phyloP scores from a whole-genome alignment of 1,140 invertebrate species.

The Tyrophagus putrescentiae region DNA sequence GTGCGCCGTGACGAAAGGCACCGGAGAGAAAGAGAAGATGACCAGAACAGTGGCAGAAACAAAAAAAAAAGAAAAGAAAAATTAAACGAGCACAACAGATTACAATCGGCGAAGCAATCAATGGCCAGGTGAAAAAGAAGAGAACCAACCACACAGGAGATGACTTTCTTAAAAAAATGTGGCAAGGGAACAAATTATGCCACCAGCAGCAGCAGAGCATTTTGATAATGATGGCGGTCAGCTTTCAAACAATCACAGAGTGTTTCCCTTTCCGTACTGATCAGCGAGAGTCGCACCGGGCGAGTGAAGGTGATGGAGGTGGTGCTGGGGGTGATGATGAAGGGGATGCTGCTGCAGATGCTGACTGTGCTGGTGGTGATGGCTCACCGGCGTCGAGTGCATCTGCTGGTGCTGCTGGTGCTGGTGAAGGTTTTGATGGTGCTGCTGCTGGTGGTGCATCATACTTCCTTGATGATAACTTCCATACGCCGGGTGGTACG shows the following conservation, averaged over 20 bases:
- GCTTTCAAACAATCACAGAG: neutral
- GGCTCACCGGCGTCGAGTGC: no score
- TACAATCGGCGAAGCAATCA: no score
- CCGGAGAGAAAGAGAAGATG: no score
- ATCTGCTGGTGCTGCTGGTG: neutral
- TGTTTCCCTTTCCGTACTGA: neutral
- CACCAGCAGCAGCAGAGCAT: neutral
- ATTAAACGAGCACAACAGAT: no score
- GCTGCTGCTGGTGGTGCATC: constrained; percentile 4
- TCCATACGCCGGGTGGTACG: neutral
- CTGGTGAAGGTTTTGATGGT: neutral
- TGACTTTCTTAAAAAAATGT: no score
- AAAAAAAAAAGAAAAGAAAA: no score
- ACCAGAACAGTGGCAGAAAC: no score
- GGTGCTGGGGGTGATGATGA: neutral
- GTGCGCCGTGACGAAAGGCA: no score
- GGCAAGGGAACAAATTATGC: neutral
- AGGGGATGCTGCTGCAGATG: no score
- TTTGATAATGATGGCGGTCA: neutral
- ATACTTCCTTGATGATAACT: constrained; percentile 4
- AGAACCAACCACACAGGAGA: no score
- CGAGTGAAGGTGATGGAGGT: constrained; percentile 1
- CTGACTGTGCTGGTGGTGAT: no score
- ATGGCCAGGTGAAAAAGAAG: no score
- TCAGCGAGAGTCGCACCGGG: neutral